Base-by-base conservation (phyloP, 1,140 invertebrate species). In the Littorina saxatilis region DNA sequence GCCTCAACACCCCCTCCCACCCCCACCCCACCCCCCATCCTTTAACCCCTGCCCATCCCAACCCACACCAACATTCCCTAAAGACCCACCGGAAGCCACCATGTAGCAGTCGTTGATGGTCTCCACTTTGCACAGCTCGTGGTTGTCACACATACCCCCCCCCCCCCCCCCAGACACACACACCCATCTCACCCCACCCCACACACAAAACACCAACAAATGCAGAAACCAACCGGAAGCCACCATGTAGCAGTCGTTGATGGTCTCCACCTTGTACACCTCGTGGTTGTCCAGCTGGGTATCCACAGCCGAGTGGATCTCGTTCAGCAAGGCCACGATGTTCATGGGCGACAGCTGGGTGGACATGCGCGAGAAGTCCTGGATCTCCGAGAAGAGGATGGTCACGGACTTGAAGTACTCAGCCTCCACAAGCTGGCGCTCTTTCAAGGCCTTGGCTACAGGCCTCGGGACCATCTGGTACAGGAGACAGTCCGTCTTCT, bases 401-500 rank as follows among this genome's bases (percentile, higher is more conserved):
- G 92, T 91, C 39, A 88, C 88, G 15, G 76, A 81, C 37, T 89
- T 85, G 79, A 89, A 91, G 52, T 81, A 88, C 55, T 87, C 82
- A 1, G 83, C 82, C 17, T 86, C 83, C 5, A 79, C 74, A 15
- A 76, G 40, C n/a, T 74, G 13, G 32, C 35, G 66, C 66, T 68
- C 66, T 20, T 68, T 68, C 15, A 68, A 20, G 13, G 66, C 23
- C 74, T 93, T 91, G 11, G 93, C 93, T 20, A 93, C 89, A 23
- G 88, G 81, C 39, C 87, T 86, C 0, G 96, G 96, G 47, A 97
- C 88, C 91, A 92, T 92, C 85, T 90, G 87, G 73, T 88, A 89
- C 15, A 89, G 84, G 75, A 90, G 84, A n/a, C 82, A 86, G 81
- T 91, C 90, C 13, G 87, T 90, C 47, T 84, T 81, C 68, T 89